A percentile compares a stretch with the other conserved stretches of the same genome.
These are phyloP conservation scores for Atethmia centrago DNA, from an alignment of 2,888 invertebrate genomes.

Conservation along the genomic window DNA sequence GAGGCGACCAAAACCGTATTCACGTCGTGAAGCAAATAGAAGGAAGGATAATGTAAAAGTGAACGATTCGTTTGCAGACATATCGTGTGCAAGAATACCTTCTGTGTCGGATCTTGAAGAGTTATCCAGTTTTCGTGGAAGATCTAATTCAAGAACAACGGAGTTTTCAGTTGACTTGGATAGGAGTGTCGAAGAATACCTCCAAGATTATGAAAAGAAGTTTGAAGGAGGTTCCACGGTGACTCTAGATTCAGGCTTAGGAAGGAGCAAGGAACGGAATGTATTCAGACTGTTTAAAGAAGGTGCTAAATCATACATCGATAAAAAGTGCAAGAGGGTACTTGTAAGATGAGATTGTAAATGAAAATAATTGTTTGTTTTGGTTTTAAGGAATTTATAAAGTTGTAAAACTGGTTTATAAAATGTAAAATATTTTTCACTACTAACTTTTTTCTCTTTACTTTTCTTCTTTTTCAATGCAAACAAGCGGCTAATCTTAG, in stretches of 20 bases:
- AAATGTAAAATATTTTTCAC: conserved; percentile 1
- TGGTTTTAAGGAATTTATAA: conserved; percentile 19
- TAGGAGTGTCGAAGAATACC: conserved; percentile 39
- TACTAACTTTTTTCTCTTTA: neutral
- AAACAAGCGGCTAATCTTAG: too few relatives aligned
- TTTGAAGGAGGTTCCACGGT: conserved; percentile 25
- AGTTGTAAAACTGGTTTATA: neutral
- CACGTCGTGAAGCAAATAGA: conserved; percentile 58
- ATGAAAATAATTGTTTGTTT: neutral
- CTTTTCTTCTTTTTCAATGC: neutral
- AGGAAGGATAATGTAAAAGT: conserved; percentile 58
- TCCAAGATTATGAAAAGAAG: conserved; percentile 45
- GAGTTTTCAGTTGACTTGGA: conserved; percentile 45
- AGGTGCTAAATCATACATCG: conserved; percentile 60
- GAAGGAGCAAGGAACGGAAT: conserved; percentile 48
- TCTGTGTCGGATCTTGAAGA: conserved; percentile 62
- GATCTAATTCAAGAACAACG: conserved; percentile 47
- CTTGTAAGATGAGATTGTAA: neutral
- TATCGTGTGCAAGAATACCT: conserved; percentile 72
- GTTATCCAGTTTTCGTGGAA: conserved; percentile 9
- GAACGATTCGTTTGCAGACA: conserved; percentile 74
- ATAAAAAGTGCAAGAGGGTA: conserved; percentile 56
- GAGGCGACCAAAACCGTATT: conserved; percentile 70
- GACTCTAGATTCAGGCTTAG: conserved; percentile 57
- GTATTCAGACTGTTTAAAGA: conserved; percentile 62